Evolutionary conservation across 1,140 invertebrate genomes (phyloP).

Genomic region (Ips typographus): DNA sequence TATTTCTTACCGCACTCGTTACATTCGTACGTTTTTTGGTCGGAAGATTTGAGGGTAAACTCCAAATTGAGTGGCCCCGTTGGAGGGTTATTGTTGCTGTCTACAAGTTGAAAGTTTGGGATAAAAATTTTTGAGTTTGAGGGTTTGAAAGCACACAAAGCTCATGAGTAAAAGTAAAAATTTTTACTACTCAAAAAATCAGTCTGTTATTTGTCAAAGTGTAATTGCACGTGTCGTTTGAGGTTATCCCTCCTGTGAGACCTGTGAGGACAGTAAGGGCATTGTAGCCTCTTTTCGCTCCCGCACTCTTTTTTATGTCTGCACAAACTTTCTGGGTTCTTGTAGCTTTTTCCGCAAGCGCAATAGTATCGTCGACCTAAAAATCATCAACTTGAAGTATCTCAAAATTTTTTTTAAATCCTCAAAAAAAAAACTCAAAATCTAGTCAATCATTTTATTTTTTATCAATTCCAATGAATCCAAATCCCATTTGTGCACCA

Average conservation of each 20-base stretch:
- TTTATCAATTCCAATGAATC: background rate
- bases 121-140: too few species aligned
- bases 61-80: background rate
- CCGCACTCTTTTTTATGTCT: conserved; percentile 36
- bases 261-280: conserved; percentile 29
- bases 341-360: conserved; percentile 32
- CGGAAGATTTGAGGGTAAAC: background rate
- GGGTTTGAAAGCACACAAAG: too few species aligned
- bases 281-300: conserved; percentile 31
- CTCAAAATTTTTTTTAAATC: too few species aligned
- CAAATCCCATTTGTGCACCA: background rate
- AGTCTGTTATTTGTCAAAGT: conserved; percentile 16
- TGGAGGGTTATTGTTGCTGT: conserved; percentile 6
- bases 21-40: conserved; percentile 26
- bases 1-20: conserved; percentile 31
- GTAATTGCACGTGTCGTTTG: conserved; percentile 28
- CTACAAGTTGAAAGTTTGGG: background rate
- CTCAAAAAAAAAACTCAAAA: too few species aligned
- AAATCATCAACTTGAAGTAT: too few species aligned
- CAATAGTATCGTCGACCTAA: conserved; percentile 13
- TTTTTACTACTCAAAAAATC: too few species aligned
- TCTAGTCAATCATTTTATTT: background rate
- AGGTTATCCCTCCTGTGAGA: conserved; percentile 35
- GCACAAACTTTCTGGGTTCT: conserved; percentile 36
- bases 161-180: too few species aligned